phyloP scores from a whole-genome alignment of 92 coral and sea anemone species.

The Siderastrea siderea region DNA sequence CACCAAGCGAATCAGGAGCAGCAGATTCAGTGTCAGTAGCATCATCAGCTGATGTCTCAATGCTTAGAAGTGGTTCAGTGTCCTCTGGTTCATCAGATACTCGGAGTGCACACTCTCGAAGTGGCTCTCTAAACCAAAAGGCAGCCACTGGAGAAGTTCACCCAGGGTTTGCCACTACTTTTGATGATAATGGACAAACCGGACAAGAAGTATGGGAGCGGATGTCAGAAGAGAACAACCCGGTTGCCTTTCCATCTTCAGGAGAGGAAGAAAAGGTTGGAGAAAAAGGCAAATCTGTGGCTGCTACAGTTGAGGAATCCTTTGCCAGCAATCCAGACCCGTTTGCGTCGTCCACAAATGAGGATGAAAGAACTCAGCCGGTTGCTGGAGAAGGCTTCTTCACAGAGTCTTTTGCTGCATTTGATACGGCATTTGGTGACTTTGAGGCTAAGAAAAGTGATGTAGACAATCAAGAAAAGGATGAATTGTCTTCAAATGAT shows the following conservation, averaged over 20 bases:
- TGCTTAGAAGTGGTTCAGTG: constrained; percentile 79
- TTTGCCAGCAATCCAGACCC: background rate
- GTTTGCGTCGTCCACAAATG: constrained; percentile 7
- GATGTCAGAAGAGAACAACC: background rate
- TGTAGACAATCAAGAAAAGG: background rate
- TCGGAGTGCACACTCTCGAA: constrained; percentile 54
- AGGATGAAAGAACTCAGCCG: constrained; percentile 22
- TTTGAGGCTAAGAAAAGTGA: background rate
- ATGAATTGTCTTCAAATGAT: constrained; percentile 7
- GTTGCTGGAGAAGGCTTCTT: constrained; percentile 22
- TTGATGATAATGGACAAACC: background rate
- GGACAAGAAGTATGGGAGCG: background rate
- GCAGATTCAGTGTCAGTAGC: constrained; percentile 77
- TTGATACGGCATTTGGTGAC: constrained; percentile 78
- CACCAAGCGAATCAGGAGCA: constrained; percentile 57
- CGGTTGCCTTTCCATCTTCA: background rate
- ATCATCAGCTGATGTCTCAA: constrained; percentile 62
- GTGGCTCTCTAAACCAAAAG: constrained; percentile 34
- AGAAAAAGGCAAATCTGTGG: background rate
- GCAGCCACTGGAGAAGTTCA: constrained; percentile 10
- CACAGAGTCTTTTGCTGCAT: constrained; percentile 50
- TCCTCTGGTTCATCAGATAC: constrained; percentile 81
- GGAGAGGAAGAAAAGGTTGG: background rate
- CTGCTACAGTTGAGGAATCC: background rate
- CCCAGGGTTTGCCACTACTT: constrained; percentile 5